These are phyloP conservation scores for Polyodon spathula DNA, from an alignment of 2,113 vertebrate genomes.

Conservation along the genomic window DNA sequence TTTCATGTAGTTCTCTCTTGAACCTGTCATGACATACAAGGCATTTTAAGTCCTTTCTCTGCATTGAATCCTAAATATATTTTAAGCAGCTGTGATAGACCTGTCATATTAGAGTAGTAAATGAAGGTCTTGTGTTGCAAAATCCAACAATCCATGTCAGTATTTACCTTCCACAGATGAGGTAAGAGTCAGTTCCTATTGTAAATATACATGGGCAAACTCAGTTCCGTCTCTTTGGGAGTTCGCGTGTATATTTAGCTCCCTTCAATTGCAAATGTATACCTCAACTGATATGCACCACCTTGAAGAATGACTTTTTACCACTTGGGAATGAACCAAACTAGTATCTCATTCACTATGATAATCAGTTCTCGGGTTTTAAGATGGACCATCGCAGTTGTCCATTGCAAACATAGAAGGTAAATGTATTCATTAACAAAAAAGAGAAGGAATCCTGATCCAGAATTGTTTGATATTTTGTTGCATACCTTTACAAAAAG, in stretches of 20 bases:
- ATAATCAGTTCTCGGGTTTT: constrained; percentile 96
- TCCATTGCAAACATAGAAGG: constrained; percentile 67
- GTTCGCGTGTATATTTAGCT: constrained; percentile 80
- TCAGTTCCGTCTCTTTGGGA: constrained; percentile 66
- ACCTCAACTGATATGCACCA: constrained; percentile 81
- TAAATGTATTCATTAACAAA: constrained; percentile 75
- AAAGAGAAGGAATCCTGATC: constrained; percentile 51
- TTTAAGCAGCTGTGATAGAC: constrained; percentile 53
- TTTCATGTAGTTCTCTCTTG: constrained; percentile 39
- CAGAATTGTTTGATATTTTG: constrained; percentile 37
- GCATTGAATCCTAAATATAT: constrained; percentile 57
- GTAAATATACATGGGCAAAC: constrained; percentile 71
- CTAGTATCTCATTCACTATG: constrained; percentile 95
- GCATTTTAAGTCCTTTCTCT: constrained; percentile 46
- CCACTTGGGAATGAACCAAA: constrained; percentile 79
- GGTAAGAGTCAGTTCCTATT: constrained; percentile 48
- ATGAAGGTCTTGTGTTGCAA: constrained; percentile 58
- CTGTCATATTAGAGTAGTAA: constrained; percentile 62
- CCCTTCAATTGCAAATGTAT: constrained; percentile 79
- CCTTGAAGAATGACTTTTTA: constrained; percentile 84
- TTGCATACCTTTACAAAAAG: constrained; percentile 30
- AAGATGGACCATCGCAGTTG: constrained; percentile 85
- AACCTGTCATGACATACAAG: constrained; percentile 45
- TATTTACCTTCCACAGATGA: constrained; percentile 60
- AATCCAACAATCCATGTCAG: constrained; percentile 63